Evolutionary conservation across 2,113 vertebrate species (phyloP), one percentile per base, ranked within the genome.

Genomic region (Carettochelys insculpta): DNA sequence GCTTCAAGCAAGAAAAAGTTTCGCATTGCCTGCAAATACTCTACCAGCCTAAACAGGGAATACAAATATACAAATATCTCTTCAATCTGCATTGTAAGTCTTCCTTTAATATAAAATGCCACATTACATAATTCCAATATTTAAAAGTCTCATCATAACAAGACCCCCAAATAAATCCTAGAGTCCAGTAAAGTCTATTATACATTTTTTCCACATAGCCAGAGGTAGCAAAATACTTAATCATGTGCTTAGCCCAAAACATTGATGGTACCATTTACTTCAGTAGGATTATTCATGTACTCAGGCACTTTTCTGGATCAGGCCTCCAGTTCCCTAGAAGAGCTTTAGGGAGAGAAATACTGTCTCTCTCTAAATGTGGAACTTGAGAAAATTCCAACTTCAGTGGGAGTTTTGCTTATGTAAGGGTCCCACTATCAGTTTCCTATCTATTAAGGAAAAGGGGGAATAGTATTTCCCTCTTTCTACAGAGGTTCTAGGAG

Each of bases 1-100:
- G 99, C 99, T 97, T 99, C 99, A 97, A 99, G 98, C 85, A 99
- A 97, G 96, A 99, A 99, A 95, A 99, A 99, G 96, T 99, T 99
- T 88, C 99, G 99, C 99, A 99, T 99, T 41, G 99, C 99, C 65
- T 99, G 99, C 65, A 99, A 98, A 95, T 99, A 99, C 58, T 99
- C 99, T 87, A 99, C 97, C 77, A 99, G 95, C 94, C 99, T 99
- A 92, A 92, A 86, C 0, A 79, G 11, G 80, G 87, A 94, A 92
- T 27, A 86, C 34, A 96, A 91, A 85, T 24, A 80, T 2, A 1
- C 1, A 92, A 29, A 89, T 3, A 86, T 52, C 16, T 61, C 8
- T 50, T 88, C 38, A 78, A 73, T 16, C n/a, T 89, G 47, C 53
- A 89, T 47, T 14, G 58, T 3, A 51, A 45, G 48, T 52, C 41